A percentile compares a stretch with the other conserved stretches of the same genome.
These are phyloP conservation scores for Mnemiopsis leidyi DNA, from an alignment of 37 sponge, comb jelly and placozoan genomes.

Conservation along the genomic window DNA sequence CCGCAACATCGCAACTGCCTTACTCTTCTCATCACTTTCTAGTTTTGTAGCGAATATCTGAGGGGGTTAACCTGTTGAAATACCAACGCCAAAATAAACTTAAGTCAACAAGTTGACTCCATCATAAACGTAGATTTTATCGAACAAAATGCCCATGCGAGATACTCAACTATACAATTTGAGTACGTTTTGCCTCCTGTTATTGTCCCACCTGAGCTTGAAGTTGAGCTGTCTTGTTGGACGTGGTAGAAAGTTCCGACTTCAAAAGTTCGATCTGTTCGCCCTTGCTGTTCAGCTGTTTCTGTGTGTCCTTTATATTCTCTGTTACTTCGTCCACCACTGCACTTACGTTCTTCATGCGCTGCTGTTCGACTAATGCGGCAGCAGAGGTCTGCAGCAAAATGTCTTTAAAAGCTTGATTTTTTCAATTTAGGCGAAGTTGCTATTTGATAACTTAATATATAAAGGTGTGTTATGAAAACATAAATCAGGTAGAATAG, in stretches of 20 bases:
- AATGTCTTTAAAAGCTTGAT: too few relatives aligned
- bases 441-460: too few relatives aligned
- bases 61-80: too few relatives aligned
- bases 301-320: conserved; percentile 55
- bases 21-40: conserved; percentile 72
- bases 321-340: conserved; percentile 59
- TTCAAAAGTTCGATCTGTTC: conserved; percentile 19
- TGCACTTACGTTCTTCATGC: conserved; percentile 16
- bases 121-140: too few relatives aligned
- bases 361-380: background rate
- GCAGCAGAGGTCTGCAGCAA: conserved; percentile 15
- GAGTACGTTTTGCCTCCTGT: too few relatives aligned
- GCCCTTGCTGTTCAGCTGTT: background rate
- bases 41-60: conserved; percentile 76
- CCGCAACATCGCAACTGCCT: conserved; percentile 82
- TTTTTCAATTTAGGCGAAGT: too few relatives aligned
- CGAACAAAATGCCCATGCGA: too few relatives aligned
- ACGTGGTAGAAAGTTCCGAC: background rate
- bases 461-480: too few relatives aligned
- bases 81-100: too few relatives aligned
- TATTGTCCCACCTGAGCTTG: conserved; percentile 44
- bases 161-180: too few relatives aligned
- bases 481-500: too few relatives aligned
- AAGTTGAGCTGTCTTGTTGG: conserved; percentile 38
- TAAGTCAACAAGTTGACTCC: too few relatives aligned